Base-by-base conservation (phyloP, 2,797 vertebrate genomes). In the Tarsius wallacei region DNA sequence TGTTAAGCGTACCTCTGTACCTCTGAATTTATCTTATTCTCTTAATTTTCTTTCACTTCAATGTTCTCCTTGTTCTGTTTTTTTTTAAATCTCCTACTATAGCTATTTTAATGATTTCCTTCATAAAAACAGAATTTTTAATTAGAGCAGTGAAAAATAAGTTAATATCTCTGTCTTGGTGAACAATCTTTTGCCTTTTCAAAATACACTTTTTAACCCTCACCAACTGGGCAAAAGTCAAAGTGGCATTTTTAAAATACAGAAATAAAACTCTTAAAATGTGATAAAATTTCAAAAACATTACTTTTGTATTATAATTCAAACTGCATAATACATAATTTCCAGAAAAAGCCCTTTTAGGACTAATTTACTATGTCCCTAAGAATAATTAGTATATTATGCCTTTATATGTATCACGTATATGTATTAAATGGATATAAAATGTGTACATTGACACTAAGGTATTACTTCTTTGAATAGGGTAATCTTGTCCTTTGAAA, bases 251-350 rank as follows among this genome's bases (percentile, higher is more conserved):
- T 94, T 19, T 82, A 93, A 96, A 87, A 93, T 53, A 94, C 33
- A 87, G 33, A 96, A 97, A 91, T 81, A 83, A 94, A 66, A 87
- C 36, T 89, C 87, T 96, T 68, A 24, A 88, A 96, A 96, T 2
- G 61, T 14, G 5, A 53, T 93, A 66, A 89, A 80, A 61, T 78
- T 96, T 91, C 71, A 93, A 90, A 93, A 95, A 86, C 68, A 95
- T 64, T 94, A 71, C 2, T 22, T 82, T 82, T 91, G 88, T 90
- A 80, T 47, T 87, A 76, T 95, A 87, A 90, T 63, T 96, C 74
- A 94, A 96, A 73, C 66, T 83, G n/a, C 14, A 10, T 90, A 57
- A 95, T 74, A 77, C 17, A 4, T 90, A 88, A 90, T 87, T 89
- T 59, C 74, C 63, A 93, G 47, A 42, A 22, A 47, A 91, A 47